Evolutionary conservation across 2,113 vertebrate species (phyloP), one percentile per base, ranked within the genome.

Genomic region (Pungitius pungitius): DNA sequence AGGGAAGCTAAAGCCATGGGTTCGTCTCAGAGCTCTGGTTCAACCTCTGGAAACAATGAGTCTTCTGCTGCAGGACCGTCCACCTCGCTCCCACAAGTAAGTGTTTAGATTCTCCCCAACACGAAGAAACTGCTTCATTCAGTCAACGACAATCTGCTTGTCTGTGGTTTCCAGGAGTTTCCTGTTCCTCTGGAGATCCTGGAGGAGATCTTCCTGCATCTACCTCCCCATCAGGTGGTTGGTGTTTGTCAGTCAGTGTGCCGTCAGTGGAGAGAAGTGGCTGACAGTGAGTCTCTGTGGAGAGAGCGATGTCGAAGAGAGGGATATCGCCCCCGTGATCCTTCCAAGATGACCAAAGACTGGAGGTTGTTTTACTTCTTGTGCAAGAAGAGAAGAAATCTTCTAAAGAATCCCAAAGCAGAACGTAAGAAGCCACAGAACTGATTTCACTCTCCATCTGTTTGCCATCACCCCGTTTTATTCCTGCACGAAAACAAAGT

Each of bases 351-450:
- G 0, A 85, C 90, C 0, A 14, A 40, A 1, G 81, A 91, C 84
- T 94, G 93, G 93, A 77, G 82, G 24, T 9, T 71, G n/a, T 93
- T 90, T 82, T 94, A 92, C 64, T 91, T 91, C 63, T 39, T 91
- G 22, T 64, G 77, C 78, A 92, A 81, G 61, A 90, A 79, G 37
- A 89, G 85, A 22, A 83, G 85, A 7, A 94, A 94, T 77, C 88
- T 94, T 0, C 66, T 94, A 18, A 93, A 86, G 75, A 94, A 94
- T 45, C 77, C 93, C 0, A 84, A 55, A 42, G 93, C 76, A 6
- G 85, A 93, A 58, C 30, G 94, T 93, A 75, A 88, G 82, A 49
- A 33, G 10, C 20, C n/a, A 7, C n/a, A 57, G 18, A 24, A 20
- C 14, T 6, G 6, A 20, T 0, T 45, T 14, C 6, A 51, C 13